Conservation (phyloP, 1,140 invertebrate species). For the Ceratosolen fusciceps region DNA sequence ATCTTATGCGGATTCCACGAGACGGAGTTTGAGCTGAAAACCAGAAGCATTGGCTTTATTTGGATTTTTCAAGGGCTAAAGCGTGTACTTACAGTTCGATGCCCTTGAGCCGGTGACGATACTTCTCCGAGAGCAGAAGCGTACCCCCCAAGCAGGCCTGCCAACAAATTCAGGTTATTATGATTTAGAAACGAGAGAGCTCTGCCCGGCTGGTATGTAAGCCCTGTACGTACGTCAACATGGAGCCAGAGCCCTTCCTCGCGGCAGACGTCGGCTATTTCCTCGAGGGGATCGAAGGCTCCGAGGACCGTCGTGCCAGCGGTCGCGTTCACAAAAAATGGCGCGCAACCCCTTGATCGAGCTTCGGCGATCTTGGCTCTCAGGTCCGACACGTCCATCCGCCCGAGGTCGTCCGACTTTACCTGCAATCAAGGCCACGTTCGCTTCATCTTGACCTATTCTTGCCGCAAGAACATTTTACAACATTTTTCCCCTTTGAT, state of each 20-base stretch:
- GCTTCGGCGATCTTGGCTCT: conserved; percentile 72
- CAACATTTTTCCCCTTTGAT: no score
- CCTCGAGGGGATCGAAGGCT: conserved; percentile 85
- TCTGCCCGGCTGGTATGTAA: no score
- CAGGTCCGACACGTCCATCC: conserved; percentile 77
- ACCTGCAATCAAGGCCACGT: conserved; percentile 70
- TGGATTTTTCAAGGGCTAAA: no score
- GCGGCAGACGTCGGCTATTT: conserved; percentile 79
- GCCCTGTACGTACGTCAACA: conserved; percentile 82
- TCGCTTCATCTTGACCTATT: no score
- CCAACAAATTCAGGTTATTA: background rate
- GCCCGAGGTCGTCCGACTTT: conserved; percentile 77
- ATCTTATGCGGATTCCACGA: conserved; percentile 97
- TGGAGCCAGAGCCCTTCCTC: conserved; percentile 85
- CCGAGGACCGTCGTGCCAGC: conserved; percentile 85
- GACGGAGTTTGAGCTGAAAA: conserved; percentile 82
- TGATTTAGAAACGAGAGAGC: no score
- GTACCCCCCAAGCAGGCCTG: conserved; percentile 88
- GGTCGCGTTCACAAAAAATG: conserved; percentile 82
- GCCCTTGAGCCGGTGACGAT: conserved; percentile 76
- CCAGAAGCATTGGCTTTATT: no score
- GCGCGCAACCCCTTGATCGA: conserved; percentile 69
- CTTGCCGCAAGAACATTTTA: no score
- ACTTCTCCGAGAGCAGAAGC: conserved; percentile 79
- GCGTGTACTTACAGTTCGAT: conserved; percentile 76